Evolutionary conservation across 2,113 vertebrate genomes (phyloP).

Genomic region (Hemibagrus wyckioides): DNA sequence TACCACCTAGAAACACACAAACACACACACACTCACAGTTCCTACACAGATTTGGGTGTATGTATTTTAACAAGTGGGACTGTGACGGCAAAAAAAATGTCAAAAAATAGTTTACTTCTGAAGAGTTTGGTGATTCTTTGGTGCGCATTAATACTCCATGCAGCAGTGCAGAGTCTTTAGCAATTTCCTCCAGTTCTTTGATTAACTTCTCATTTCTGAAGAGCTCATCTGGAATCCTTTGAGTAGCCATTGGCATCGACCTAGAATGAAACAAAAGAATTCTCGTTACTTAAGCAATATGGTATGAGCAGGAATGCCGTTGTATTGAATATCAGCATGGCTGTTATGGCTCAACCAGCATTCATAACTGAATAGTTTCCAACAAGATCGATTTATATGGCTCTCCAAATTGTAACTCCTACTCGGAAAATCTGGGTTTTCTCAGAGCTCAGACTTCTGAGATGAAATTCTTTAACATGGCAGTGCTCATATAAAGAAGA

Average conservation of each 20-base stretch:
- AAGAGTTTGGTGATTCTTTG: slow-evolving; percentile 76
- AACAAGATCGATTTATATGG: too few relatives aligned
- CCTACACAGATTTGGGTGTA: neutral
- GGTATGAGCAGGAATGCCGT: neutral
- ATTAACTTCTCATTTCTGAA: slow-evolving; percentile 71
- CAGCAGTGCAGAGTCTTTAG: slow-evolving; percentile 83
- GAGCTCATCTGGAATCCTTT: slow-evolving; percentile 63
- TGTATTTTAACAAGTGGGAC: neutral
- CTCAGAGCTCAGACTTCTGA: too few relatives aligned
- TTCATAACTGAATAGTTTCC: too few relatives aligned
- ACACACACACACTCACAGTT: slow-evolving; percentile 31
- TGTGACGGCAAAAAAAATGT: neutral
- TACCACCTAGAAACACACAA: slow-evolving; percentile 74
- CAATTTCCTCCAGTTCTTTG: slow-evolving; percentile 69
- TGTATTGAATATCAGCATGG: neutral
- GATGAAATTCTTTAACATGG: neutral
- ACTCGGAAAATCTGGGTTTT: too few relatives aligned
- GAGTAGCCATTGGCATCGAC: slow-evolving; percentile 62
- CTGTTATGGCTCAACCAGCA: neutral
- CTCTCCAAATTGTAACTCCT: too few relatives aligned
- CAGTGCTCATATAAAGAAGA: neutral
- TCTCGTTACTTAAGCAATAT: too few relatives aligned
- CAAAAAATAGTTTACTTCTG: slow-evolving; percentile 72
- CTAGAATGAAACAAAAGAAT: slow-evolving; percentile 17
- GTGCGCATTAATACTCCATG: slow-evolving; percentile 85